Percentiles rank a stretch among this genome's conserved stretches.
Conservation (phyloP, 2,888 invertebrate species). For the Idaea straminata region DNA sequence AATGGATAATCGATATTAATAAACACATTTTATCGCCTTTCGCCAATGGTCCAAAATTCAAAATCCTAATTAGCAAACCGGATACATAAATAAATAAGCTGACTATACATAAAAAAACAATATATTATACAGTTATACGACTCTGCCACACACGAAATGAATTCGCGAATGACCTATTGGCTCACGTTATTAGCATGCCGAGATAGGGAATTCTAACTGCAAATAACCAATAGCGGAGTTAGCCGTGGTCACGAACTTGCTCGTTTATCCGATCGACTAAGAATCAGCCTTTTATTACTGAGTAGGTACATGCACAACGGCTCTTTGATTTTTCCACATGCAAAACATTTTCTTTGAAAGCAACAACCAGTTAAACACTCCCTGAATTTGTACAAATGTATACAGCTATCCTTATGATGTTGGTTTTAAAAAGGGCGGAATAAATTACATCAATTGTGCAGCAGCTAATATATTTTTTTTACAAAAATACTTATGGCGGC, state of each 20-base stretch:
- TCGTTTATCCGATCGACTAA: conserved; percentile 45
- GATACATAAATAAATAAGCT: conserved; percentile 14
- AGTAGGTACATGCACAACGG: conserved; percentile 11
- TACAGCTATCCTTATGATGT: background rate
- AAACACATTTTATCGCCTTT: background rate
- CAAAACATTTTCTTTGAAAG: conserved; percentile 18
- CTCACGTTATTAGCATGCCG: conserved; percentile 45
- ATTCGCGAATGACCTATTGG: conserved; percentile 43
- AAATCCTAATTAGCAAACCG: conserved; percentile 6
- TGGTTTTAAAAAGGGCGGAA: no score
- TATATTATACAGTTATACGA: conserved; percentile 13
- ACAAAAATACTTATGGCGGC: no score
- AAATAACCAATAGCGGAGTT: conserved; percentile 29
- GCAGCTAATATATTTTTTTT: no score
- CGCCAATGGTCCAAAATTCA: background rate
- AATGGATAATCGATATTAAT: background rate
- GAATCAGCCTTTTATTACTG: conserved; percentile 34
- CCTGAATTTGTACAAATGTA: background rate
- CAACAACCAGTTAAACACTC: conserved; percentile 11
- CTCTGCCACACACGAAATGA: conserved; percentile 29
- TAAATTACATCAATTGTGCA: no score
- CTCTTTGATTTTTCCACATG: conserved; percentile 22
- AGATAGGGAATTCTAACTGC: conserved; percentile 48
- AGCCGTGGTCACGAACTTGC: conserved; percentile 40
- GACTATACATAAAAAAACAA: conserved; percentile 11